Evolutionary conservation across 1,140 invertebrate species (phyloP).

Genomic region (Episyrphus balteatus): DNA sequence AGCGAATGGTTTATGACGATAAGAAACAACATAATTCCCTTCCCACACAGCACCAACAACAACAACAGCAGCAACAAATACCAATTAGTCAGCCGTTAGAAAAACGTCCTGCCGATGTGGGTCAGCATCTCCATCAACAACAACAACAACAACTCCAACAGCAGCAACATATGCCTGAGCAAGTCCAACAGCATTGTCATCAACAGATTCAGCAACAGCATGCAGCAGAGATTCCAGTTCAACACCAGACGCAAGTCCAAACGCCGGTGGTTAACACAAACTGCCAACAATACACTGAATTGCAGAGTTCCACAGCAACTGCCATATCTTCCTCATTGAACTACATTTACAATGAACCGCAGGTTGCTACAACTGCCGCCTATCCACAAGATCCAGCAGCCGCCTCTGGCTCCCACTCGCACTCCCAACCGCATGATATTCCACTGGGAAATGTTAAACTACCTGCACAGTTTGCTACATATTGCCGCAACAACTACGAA

Average conservation of each 20-base stretch:
- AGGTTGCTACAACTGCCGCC: not conserved
- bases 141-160: slow-evolving; percentile 15
- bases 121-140: slow-evolving; percentile 10
- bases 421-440: not conserved
- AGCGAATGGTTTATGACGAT: slow-evolving; percentile 44
- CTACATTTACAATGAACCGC: slow-evolving; percentile 11
- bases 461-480: slow-evolving; percentile 28
- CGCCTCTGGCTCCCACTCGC: not conserved
- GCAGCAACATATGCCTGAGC: slow-evolving; percentile 2
- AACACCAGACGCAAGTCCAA: slow-evolving; percentile 2
- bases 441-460: slow-evolving; percentile 4
- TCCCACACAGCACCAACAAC: slow-evolving; percentile 28
- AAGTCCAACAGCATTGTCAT: slow-evolving; percentile 5
- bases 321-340: slow-evolving; percentile 8
- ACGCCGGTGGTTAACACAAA: not conserved
- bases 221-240: not conserved
- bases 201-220: slow-evolving; percentile 3
- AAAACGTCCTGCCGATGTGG: not conserved
- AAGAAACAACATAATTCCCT: slow-evolving; percentile 21
- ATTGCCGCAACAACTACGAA: slow-evolving; percentile 31
- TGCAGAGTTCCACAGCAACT: slow-evolving; percentile 1
- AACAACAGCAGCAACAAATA: slow-evolving; percentile 7
- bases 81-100: not conserved
- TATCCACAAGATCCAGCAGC: not conserved
- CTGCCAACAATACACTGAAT: not conserved